Base-by-base conservation (phyloP, 2,113 vertebrate species). In the Perccottus glenii region DNA sequence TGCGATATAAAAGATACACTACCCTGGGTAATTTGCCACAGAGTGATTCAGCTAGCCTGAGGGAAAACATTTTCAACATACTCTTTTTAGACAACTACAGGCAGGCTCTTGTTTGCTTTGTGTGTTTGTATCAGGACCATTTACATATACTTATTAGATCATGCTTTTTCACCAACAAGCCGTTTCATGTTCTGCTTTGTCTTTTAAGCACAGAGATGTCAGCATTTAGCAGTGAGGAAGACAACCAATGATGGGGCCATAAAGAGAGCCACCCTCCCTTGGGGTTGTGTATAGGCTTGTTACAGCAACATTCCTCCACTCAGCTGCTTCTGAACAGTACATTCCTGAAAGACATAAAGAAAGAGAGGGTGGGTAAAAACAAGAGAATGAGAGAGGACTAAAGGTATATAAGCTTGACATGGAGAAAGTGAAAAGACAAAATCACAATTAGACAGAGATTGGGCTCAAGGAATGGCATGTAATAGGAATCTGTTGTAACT, bases 221-320 rank as follows among this genome's bases (percentile, higher is more conserved):
- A 60, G 51, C 3, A 1, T 56, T 51, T 47, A 53, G 32, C 15
- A 49, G 36, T 0, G 42, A 46, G 27, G 4, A 53, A n/a, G 5
- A 56, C n/a, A n/a, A 42, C 19, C 19, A 27, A 27, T 27, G 19
- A 27, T 27, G 52, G 43, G 9, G 6, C 16, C 27, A 43, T 27
- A n/a, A 52, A 35, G 44, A 14, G n/a, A 70, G 60, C 77, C 85
- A 86, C 88, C 82, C 85, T 83, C 76, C 68, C 61, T 77, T 49
- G 58, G 75, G 82, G 85, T 79, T 89, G 69, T 91, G 90, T 64
- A 86, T 51, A 74, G 89, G 85, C 90, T 89, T 90, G 90, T 89
- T 87, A 70, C 79, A 79, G 85, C 77, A 71, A 47, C 90, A 91
- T 91, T 90, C 86, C 81, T 84, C 64, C 38, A 50, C 90, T 89